phyloP scores from a whole-genome alignment of 2,797 vertebrate genomes.

The Synanceia verrucosa region DNA sequence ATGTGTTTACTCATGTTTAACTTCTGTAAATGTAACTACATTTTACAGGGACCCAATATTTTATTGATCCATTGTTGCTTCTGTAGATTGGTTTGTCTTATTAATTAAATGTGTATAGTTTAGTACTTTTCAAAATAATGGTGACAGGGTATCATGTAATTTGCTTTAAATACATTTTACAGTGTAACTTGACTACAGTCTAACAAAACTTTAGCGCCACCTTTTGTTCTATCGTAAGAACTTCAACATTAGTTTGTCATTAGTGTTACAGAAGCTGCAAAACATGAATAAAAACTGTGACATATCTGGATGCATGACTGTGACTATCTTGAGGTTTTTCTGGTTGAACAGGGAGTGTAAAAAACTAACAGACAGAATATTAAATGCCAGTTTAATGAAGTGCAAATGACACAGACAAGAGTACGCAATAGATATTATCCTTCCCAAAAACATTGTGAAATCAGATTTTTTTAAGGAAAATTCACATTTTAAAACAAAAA shows the following conservation, averaged over 20 bases:
- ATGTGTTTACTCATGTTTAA: too few species aligned
- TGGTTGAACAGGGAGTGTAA: background rate
- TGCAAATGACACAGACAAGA: constrained; percentile 37
- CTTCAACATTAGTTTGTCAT: background rate
- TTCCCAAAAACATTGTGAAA: background rate
- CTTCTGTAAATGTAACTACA: too few species aligned
- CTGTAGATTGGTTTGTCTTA: too few species aligned
- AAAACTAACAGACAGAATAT: background rate
- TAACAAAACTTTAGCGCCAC: constrained; percentile 11
- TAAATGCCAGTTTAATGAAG: constrained; percentile 49
- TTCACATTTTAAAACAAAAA: background rate
- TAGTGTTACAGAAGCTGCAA: background rate
- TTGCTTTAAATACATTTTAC: background rate
- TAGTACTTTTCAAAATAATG: too few species aligned
- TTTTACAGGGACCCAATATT: too few species aligned
- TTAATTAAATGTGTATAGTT: too few species aligned
- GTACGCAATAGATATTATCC: background rate
- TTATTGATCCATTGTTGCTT: too few species aligned
- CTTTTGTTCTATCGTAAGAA: constrained; percentile 19
- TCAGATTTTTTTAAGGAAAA: accelerated
- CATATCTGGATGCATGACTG: background rate
- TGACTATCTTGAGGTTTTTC: background rate
- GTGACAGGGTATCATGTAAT: background rate
- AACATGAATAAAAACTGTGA: background rate
- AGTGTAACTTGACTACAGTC: accelerated